These are phyloP conservation scores for Vollenhovia emeryi DNA, from an alignment of 1,140 invertebrate genomes.

Conservation along the genomic window DNA sequence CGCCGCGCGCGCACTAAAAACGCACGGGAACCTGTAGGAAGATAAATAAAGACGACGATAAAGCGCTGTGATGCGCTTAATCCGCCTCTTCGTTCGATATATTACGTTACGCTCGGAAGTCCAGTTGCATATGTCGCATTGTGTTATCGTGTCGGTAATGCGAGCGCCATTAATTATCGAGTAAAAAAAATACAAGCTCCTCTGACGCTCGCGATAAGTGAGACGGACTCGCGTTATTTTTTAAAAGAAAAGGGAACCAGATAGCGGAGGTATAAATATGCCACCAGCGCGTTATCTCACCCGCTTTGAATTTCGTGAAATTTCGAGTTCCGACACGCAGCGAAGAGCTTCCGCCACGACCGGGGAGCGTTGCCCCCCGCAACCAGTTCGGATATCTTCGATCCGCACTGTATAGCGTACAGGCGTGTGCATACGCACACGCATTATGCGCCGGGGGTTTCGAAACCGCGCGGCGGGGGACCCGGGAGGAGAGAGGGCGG, in stretches of 20 bases:
- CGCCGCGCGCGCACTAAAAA: not conserved
- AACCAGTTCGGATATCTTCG: conserved; percentile 25
- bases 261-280: not conserved
- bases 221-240: not conserved
- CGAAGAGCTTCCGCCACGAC: not conserved
- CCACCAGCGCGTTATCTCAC: not conserved
- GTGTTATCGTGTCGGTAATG: not conserved
- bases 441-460: not conserved
- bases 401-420: conserved; percentile 22
- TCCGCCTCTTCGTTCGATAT: not conserved
- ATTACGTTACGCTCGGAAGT: not conserved
- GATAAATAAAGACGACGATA: not conserved
- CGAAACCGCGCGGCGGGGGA: too few relatives aligned
- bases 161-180: not conserved
- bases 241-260: not conserved
- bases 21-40: not conserved
- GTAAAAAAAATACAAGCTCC: conserved; percentile 1
- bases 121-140: not conserved
- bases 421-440: not conserved
- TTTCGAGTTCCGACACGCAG: not conserved
- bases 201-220: not conserved
- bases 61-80: not conserved
- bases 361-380: conserved; percentile 3
- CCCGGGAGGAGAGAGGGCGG: not conserved
- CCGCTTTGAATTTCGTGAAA: not conserved